A percentile compares a stretch with the other conserved stretches of the same genome.
Conservation (phyloP, 1,140 invertebrate genomes). For the Meloidogyne chitwoodi region DNA sequence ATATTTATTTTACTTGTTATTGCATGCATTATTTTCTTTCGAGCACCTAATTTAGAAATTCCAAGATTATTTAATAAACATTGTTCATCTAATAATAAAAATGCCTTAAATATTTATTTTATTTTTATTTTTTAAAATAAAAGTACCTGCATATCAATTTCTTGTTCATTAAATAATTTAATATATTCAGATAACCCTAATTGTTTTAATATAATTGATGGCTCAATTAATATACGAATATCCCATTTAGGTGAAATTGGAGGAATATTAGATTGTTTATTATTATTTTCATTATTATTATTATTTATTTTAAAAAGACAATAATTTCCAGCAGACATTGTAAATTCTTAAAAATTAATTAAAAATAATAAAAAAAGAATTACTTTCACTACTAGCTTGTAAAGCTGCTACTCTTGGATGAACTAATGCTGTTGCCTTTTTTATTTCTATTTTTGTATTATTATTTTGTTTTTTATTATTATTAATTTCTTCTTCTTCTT, state of each 20-base stretch:
- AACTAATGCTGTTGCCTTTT: conserved; percentile 6
- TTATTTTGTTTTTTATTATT: background rate
- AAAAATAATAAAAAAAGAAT: too few species aligned
- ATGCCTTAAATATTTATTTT: conserved; percentile 26
- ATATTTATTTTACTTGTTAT: conserved; percentile 43
- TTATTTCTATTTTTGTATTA: background rate
- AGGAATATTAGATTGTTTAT: too few species aligned
- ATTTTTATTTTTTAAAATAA: too few species aligned
- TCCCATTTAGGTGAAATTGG: conserved; percentile 47
- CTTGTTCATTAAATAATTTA: conserved; percentile 51
- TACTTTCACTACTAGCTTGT: too few species aligned
- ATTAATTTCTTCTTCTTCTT: background rate
- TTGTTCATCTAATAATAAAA: conserved; percentile 55
- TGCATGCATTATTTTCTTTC: conserved; percentile 58
- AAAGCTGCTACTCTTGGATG: conserved; percentile 18
- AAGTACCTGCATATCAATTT: conserved; percentile 54
- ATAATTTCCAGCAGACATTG: background rate
- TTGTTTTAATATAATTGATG: conserved; percentile 52
- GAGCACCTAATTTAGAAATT: conserved; percentile 51
- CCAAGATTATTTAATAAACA: conserved; percentile 53
- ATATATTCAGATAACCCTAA: conserved; percentile 55
- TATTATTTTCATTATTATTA: too few species aligned
- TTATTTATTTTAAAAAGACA: background rate
- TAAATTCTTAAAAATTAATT: too few species aligned
- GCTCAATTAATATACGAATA: conserved; percentile 46